Base-by-base conservation (phyloP, 2,113 vertebrate genomes). In the Heterochromis multidens region DNA sequence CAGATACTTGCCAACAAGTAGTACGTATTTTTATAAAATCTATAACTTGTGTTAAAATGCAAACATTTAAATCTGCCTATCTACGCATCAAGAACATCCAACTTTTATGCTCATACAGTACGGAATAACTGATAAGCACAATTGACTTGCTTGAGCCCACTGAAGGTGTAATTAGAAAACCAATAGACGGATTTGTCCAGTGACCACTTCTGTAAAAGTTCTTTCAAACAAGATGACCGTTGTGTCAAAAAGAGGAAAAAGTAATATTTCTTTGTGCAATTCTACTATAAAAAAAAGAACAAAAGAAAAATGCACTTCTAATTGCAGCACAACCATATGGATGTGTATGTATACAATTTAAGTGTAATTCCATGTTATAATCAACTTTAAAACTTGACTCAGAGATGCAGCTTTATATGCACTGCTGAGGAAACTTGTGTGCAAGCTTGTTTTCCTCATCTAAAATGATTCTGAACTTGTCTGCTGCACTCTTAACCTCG, bases 401-500 rank as follows among this genome's bases (percentile, higher is more conserved):
- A 35, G 23, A 52, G 5, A 61, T 4, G 29, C n/a, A 78, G 17
- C 77, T 80, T 83, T 83, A 63, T 79, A 78, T 83, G 86, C 80
- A 37, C 5, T 29, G 19, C 56, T 25, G 19, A 60, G 37, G 52
- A 54, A 82, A 40, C 31, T 58, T 60, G 46, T 31, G 23, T 79
- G 29, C 59, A 79, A 52, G 81, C 29, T 65, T 67, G 43, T 31
- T 6, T 35, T 77, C 59, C 85, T 91, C 82, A 37, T 83, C 76
- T 90, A 80, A 86, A 88, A 88, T 84, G 33, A 88, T 83, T 89
- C 70, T 86, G 84, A 91, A 91, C 79, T 89, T 5, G 33, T 82
- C 85, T 70, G 65, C 83, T 87, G 89, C 86, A 89, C 91, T 91
- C 72, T 85, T 87, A 81, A 93, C 94, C 93, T 91, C 33, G 0